Base-by-base conservation (phyloP, 2,888 invertebrate species). In the Epistrophe eligans region DNA sequence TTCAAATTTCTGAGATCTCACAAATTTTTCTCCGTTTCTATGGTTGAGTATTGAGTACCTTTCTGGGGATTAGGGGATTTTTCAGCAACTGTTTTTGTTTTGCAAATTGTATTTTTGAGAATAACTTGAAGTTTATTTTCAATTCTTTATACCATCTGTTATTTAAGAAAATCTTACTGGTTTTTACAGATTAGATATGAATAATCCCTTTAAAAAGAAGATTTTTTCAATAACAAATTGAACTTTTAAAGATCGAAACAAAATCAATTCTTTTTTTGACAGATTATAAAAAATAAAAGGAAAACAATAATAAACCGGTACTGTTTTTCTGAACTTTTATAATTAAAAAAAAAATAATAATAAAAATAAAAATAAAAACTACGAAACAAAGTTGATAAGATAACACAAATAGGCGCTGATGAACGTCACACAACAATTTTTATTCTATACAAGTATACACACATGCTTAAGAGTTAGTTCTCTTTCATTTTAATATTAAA, bases 331-430 rank as follows among this genome's bases (percentile, higher is more conserved):
- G 50, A 62, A 84, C 57, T 55, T 66, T 28, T 72, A 77, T 19
- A 17, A 60, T 57, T 24, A 24, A 5, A 15, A 72, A 57, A 70
- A 80, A 43, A 52, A 32, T 17, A 64, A 43, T 40, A 62, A 64
- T 24, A 24, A 5, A 15, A 72, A 57, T 62, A 80, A 43, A 50
- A 73, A 19, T 24, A 40, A 19, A 72, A 35, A 45, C 35, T 62
- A 74, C 48, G 57, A 79, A 79, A 79, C 35, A 8, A 82, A 81
- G 79, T 79, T 87, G 87, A 87, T 87, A 87, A 87, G 87, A 87
- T 87, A 83, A 87, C 57, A 83, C 62, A 76, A 83, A 79, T 87
- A 76, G 72, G 24, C 15, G 9, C 10, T 58, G 35, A 62, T 40
- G 40, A 43, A 62, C 62, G 43, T 19, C 55, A 79, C n/a, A 55